Evolutionary conservation across 2,888 invertebrate genomes (phyloP), one percentile per base, ranked within the genome.

Genomic region (Drosophila pegasa): DNA sequence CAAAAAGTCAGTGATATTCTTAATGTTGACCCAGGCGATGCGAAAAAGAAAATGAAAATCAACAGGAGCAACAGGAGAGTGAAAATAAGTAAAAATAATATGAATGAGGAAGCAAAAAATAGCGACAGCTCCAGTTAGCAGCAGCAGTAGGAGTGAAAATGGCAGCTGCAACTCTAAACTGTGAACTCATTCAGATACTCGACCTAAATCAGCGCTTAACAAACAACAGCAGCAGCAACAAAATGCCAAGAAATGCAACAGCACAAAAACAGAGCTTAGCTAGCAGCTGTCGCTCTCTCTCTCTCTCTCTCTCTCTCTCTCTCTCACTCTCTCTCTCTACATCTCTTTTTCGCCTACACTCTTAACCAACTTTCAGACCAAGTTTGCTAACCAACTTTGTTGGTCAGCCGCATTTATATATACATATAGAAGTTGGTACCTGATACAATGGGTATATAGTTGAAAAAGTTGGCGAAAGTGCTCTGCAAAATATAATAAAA

Each of bases 171-270:
- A 59, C 47, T 60, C 56, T 33, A 65, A 80, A 75, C 65, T 75
- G 70, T 75, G 63, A 78, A 63, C 75, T 70, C 75, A 71, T 82
- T 82, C 71, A 87, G 69, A 66, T 74, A 61, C 78, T 79, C 88
- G 85, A 86, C 85, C 85, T 72, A 85, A 89, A 89, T 89, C 71
- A 52, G 67, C 48, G 62, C 18, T 37, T 48, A 37, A 16, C 48
- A 74, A 57, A 16, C 48, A 78, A 59, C 59, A 75, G 51, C 40
- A 76, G 35, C 22, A 69, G 9, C 12, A 27, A 9, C 18, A 56
- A 35, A 47, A 54, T 62, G 62, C 43, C 43, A 75, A 82, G 77
- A 76, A 87, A 83, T 69, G 69, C 72, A 80, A 74, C 54, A 71
- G 64, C 59, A 66, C 35, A 70, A 68, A 69, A 68, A 38, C 38